Base-by-base conservation (phyloP, 2,888 invertebrate species). In the Eudemis profundana region DNA sequence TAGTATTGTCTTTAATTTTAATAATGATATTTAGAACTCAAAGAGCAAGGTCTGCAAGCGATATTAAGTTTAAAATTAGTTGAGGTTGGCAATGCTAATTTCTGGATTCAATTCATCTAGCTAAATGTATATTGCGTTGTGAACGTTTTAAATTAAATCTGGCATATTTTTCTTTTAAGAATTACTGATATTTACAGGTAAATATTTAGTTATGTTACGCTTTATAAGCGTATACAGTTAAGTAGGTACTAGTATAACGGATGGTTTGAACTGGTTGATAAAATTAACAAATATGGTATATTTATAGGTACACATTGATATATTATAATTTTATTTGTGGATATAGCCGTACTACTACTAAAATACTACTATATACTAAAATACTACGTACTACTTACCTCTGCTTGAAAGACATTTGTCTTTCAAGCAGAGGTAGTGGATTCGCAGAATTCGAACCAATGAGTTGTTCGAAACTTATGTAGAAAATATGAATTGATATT, bases 41-140 rank as follows among this genome's bases (percentile, higher is more conserved):
- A 27, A n/a, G n/a, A 36, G 38, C n/a, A 5, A 36, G 38, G 21
- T 33, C 46, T 36, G 33, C 33, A 15, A 46, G 12, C 14, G 36
- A 36, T 56, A 56, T 53, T 53, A 54, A 40, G 54, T 54, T 60
- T 56, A 23, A 29, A 54, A 60, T 33, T 44, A 49, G 61, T 66
- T 49, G 17, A 19, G 53, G 38, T 46, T 17, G 42, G 49, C 38
- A 27, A 60, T 42, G 29, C 33, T 46, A 53, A 66, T 66, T 40
- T 54, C 53, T 21, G 19, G 21, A 54, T 61, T 61, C 42, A 61
- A 66, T 61, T 56, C 50, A 19, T 38, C 61, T 50, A 56, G 61
- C 56, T 44, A 66, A 61, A 56, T 61, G 46, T 66, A 61, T 33
- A 44, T 56, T 19, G 12, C 12, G 59, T 27, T 19, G 29, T 38